These are phyloP conservation scores for Pogonomyrmex californicus DNA, from an alignment of 1,140 invertebrate species.

Conservation along the genomic window DNA sequence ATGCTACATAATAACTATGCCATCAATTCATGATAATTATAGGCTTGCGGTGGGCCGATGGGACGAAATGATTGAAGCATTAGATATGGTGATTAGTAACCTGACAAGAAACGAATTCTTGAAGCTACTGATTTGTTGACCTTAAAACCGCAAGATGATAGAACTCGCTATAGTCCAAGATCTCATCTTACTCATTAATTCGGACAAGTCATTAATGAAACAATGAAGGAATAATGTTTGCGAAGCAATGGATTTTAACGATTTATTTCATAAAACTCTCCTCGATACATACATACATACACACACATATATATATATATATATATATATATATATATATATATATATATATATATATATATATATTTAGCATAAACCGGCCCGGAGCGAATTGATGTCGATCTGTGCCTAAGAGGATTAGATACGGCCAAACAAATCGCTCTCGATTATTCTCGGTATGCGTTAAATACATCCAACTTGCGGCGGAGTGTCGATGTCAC, in stretches of 20 bases:
- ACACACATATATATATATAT: background rate
- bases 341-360: background rate
- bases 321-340: no score
- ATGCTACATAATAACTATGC: background rate
- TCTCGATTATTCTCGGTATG: slow-evolving; percentile 57
- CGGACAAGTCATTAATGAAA: slow-evolving; percentile 34
- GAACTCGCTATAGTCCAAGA: background rate
- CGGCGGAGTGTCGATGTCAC: slow-evolving; percentile 15
- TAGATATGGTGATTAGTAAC: slow-evolving; percentile 19
- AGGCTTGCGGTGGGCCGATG: slow-evolving; percentile 6
- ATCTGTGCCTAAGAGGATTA: slow-evolving; percentile 36
- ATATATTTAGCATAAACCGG: background rate
- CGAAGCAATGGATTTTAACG: slow-evolving; percentile 14
- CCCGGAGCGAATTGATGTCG: slow-evolving; percentile 37
- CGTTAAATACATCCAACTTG: slow-evolving; percentile 52
- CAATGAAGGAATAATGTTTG: background rate
- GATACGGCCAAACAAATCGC: slow-evolving; percentile 57
- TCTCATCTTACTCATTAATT: slow-evolving; percentile 39
- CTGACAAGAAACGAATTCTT: slow-evolving; percentile 36
- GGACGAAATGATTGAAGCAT: slow-evolving; percentile 10
- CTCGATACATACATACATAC: background rate
- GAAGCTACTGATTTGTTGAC: slow-evolving; percentile 42
- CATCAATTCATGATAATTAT: slow-evolving; percentile 49
- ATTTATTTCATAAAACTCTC: background rate
- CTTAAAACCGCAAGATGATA: background rate